These are phyloP conservation scores for Orchesella cincta DNA, from an alignment of 1,140 invertebrate species.

Conservation along the genomic window DNA sequence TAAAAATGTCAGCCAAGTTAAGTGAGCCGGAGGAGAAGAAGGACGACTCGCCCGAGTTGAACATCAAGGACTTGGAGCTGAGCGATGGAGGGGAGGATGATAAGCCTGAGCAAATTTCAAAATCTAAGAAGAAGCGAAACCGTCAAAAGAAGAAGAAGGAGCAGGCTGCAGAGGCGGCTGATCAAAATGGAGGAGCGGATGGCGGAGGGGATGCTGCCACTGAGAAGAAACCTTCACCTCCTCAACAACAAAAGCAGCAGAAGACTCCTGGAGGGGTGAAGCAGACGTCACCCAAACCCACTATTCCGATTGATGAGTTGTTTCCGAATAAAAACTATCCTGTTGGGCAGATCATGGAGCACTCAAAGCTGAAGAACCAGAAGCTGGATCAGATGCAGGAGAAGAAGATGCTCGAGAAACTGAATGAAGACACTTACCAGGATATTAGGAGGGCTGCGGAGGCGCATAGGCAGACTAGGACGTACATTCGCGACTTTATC, in stretches of 20 bases:
- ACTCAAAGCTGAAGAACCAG: constrained; percentile 21
- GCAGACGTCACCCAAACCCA: constrained; percentile 78
- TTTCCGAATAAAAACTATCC: constrained; percentile 74
- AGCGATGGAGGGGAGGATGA: constrained; percentile 47
- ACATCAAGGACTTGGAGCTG: no score
- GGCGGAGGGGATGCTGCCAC: background rate
- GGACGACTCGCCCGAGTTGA: background rate
- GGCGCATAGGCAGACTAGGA: constrained; percentile 80
- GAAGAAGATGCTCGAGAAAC: constrained; percentile 23
- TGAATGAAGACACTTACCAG: constrained; percentile 13
- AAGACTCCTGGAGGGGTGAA: constrained; percentile 57
- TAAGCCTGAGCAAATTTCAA: constrained; percentile 2
- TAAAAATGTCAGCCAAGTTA: constrained; percentile 31
- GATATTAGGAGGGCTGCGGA: constrained; percentile 81
- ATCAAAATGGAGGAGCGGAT: constrained; percentile 23
- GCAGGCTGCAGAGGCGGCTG: background rate
- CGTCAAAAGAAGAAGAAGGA: constrained; percentile 59
- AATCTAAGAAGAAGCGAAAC: constrained; percentile 59
- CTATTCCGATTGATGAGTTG: constrained; percentile 80
- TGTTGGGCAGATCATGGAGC: constrained; percentile 3
- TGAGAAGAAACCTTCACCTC: background rate
- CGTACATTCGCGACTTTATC: constrained; percentile 86
- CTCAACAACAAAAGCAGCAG: constrained; percentile 54
- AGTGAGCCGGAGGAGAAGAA: constrained; percentile 50
- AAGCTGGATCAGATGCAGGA: background rate